Base-by-base conservation (phyloP, 1,140 invertebrate genomes). In the Trachymyrmex cornetzi region DNA sequence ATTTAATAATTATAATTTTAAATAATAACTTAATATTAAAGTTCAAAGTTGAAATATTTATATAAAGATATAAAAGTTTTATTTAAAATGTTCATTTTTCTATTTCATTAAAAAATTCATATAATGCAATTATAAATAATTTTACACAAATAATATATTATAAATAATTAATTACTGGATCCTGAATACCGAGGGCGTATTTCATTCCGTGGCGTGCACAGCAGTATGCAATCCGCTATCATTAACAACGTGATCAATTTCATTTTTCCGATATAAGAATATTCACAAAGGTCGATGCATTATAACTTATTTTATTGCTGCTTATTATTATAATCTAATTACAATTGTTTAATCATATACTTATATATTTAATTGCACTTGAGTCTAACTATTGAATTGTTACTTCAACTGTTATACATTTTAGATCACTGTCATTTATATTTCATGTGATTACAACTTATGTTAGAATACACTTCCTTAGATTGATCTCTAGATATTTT, bases 81-180 rank as follows among this genome's bases (percentile, higher is more conserved):
- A 57, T 66, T 85, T 64, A 48, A 38, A 85, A 86, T 82, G 84
- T 38, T n/a, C 5, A 69, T 69, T 38, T 38, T 38, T 38, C 6
- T 38, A 38, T 38, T 34, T 69, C 24, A 14, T 82, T 82, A 30
- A 64, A 16, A 77, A 44, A 44, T 44, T 57, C n/a, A 16, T 14
- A 57, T 63, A 63, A 30, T 77, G 6, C 9, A 7, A 63, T 77
- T 24, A 24, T 24, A 1, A 53, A 27, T 9, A 74, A 74, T 74
- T 67, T 22, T 30, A 74, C 34, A 44, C 11, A 53, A 74, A 69
- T 2, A 16, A 69, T 69, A 48, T 44, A 44, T 38, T 38, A n/a
- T 57, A n/a, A 75, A 63, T 71, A 69, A 64, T 72, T 59, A 87
- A 91, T 93, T 92, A 93, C 92, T 92, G 48, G 91, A 91, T 85